These are phyloP conservation scores for Callaeas wilsoni DNA, from an alignment of 2,113 vertebrate species.

Conservation along the genomic window DNA sequence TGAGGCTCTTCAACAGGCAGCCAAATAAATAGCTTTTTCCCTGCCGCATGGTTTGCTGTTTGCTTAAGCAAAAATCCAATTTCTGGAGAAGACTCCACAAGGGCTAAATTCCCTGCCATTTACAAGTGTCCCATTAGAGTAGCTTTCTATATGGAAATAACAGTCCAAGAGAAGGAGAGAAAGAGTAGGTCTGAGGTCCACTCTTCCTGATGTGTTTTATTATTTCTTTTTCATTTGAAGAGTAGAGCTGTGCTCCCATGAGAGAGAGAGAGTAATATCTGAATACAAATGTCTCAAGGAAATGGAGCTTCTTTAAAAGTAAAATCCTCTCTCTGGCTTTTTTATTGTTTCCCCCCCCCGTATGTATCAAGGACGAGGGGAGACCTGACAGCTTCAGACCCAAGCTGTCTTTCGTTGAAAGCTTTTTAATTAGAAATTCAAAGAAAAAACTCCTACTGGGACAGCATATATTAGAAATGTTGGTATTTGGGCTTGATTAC, in stretches of 20 bases:
- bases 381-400: conserved; percentile 54
- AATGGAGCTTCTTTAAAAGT: conserved; percentile 66
- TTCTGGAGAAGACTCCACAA: conserved; percentile 73
- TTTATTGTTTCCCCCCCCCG: not conserved
- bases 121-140: conserved; percentile 76
- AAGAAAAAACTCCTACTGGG: conserved; percentile 43
- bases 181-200: conserved; percentile 66
- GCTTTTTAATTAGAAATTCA: conserved; percentile 66
- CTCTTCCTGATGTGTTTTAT: conserved; percentile 72
- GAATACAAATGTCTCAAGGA: conserved; percentile 75
- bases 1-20: conserved; percentile 63
- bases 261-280: conserved; percentile 59
- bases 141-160: conserved; percentile 79
- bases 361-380: conserved; percentile 46
- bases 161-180: conserved; percentile 71
- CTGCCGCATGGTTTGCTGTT: conserved; percentile 72
- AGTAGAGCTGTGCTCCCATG: conserved; percentile 62
- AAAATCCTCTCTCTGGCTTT: conserved; percentile 17
- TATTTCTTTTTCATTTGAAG: conserved; percentile 75
- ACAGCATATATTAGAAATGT: conserved; percentile 46
- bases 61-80: conserved; percentile 81
- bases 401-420: conserved; percentile 56
- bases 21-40: conserved; percentile 75
- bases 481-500: conserved; percentile 33
- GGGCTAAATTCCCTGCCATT: conserved; percentile 74